phyloP scores from a whole-genome alignment of 2,888 invertebrate species.

The Conomelus anceps region DNA sequence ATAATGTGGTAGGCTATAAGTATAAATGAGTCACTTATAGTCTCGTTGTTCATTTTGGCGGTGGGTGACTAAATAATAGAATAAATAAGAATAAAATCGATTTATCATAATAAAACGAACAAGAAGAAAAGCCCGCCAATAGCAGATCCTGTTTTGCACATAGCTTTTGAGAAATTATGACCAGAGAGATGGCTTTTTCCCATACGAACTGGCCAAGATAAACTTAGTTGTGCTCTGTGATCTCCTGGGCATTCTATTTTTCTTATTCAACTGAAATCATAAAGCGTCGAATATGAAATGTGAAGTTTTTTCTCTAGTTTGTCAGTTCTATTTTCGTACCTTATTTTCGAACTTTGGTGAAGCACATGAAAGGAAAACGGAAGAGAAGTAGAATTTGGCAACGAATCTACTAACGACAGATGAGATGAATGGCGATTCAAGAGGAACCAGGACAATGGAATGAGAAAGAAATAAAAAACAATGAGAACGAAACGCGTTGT shows the following conservation, averaged over 20 bases:
- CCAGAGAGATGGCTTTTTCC: background rate
- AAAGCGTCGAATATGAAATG: background rate
- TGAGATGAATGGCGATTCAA: background rate
- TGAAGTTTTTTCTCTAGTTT: background rate
- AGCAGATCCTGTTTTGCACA: background rate
- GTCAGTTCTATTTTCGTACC: background rate
- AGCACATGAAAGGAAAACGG: background rate
- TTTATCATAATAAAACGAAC: background rate
- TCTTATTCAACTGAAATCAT: background rate
- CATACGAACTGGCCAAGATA: background rate
- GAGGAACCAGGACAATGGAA: background rate
- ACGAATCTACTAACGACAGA: background rate
- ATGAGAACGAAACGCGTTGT: too few relatives aligned
- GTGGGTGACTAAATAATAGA: background rate
- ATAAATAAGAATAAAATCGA: background rate
- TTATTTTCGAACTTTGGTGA: background rate
- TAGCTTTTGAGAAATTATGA: background rate
- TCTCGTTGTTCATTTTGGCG: background rate
- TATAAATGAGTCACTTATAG: too few relatives aligned
- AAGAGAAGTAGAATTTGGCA: background rate
- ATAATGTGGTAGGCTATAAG: too few relatives aligned
- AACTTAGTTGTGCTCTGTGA: background rate
- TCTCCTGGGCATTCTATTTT: background rate
- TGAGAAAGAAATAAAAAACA: too few relatives aligned
- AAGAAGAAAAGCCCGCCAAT: background rate